phyloP scores from a whole-genome alignment of 2,888 invertebrate genomes.

The Cosmia pyralina region DNA sequence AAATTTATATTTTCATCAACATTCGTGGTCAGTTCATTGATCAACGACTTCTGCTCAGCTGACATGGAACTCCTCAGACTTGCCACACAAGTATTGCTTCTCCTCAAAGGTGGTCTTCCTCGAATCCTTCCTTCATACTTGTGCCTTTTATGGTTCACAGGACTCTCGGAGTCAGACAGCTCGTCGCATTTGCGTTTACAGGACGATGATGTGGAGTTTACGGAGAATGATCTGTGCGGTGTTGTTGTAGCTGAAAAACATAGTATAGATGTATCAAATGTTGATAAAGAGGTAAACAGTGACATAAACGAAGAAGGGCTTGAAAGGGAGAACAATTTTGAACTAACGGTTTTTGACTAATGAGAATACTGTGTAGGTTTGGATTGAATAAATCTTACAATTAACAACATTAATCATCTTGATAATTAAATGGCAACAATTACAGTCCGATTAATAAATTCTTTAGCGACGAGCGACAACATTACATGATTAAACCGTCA shows the following conservation, averaged over 20 bases:
- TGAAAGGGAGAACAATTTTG: neutral
- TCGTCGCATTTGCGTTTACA: constrained; percentile 83
- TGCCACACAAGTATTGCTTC: constrained; percentile 75
- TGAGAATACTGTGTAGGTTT: neutral
- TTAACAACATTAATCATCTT: constrained; percentile 28
- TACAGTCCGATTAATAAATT: constrained; percentile 33
- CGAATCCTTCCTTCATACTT: constrained; percentile 84
- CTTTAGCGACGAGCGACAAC: constrained; percentile 19
- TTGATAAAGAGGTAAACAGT: neutral
- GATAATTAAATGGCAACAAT: constrained; percentile 11
- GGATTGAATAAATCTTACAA: neutral
- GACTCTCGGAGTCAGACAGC: constrained; percentile 81
- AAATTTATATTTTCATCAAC: constrained; percentile 77
- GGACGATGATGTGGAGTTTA: constrained; percentile 79
- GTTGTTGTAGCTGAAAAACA: constrained; percentile 72
- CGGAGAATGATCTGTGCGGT: constrained; percentile 73
- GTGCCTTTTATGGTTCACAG: constrained; percentile 84
- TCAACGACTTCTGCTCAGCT: constrained; percentile 75
- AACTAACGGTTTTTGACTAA: neutral
- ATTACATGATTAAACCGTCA: constrained; percentile 47
- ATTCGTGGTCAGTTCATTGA: constrained; percentile 68
- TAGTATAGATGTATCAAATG: neutral
- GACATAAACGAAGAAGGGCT: too few relatives aligned
- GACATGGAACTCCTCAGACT: constrained; percentile 75
- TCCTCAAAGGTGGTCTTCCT: constrained; percentile 83